These are phyloP conservation scores for Bambusicola thoracicus DNA, from an alignment of 2,113 vertebrate genomes.

Conservation along the genomic window DNA sequence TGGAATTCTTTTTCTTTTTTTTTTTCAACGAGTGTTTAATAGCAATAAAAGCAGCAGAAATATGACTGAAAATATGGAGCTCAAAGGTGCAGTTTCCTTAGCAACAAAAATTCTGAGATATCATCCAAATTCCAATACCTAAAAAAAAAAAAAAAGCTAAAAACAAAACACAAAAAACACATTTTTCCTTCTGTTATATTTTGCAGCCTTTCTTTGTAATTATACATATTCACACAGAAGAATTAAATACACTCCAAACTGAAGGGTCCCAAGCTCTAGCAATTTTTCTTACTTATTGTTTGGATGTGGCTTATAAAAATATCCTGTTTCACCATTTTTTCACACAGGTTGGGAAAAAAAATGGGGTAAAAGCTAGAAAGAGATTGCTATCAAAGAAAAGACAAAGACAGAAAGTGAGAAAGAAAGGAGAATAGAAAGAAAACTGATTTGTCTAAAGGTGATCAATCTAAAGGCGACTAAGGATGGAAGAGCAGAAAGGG, in stretches of 20 bases:
- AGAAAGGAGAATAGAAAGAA: background rate
- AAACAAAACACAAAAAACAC: no score
- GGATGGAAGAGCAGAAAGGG: background rate
- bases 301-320: background rate
- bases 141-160: background rate
- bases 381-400: no score
- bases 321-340: no score
- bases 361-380: no score
- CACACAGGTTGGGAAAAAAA: no score
- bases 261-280: background rate
- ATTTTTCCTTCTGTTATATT: background rate
- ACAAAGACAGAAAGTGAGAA: no score
- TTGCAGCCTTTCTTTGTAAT: background rate
- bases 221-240: background rate
- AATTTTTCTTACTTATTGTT: background rate
- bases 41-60: background rate
- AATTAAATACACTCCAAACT: background rate
- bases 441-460: background rate
- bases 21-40: background rate
- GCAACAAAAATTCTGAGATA: slow-evolving; percentile 14
- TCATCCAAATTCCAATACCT: background rate
- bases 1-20: background rate
- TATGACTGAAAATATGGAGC: background rate
- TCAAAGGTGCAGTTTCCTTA: slow-evolving; percentile 30
- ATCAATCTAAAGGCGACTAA: background rate